These are phyloP conservation scores for Hozukius guyotensis DNA, from an alignment of 2,797 vertebrate species.

Conservation along the genomic window DNA sequence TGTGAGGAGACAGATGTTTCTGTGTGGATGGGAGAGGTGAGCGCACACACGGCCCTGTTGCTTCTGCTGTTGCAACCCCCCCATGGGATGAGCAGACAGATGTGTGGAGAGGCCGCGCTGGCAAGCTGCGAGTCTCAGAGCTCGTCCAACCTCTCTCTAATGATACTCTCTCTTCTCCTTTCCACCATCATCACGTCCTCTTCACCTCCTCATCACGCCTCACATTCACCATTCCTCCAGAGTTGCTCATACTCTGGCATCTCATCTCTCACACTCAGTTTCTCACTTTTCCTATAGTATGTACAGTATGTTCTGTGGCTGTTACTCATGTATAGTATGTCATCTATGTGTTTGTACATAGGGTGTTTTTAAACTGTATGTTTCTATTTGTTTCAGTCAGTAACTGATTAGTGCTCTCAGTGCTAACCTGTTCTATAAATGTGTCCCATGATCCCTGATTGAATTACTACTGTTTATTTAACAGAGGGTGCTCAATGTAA, in stretches of 20 bases:
- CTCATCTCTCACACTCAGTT: background rate
- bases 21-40: slow-evolving; percentile 59
- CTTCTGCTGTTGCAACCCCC: slow-evolving; percentile 27
- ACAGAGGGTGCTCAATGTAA: background rate
- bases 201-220: slow-evolving; percentile 17
- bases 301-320: background rate
- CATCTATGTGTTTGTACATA: background rate
- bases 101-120: slow-evolving; percentile 40
- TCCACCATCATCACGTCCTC: slow-evolving; percentile 24
- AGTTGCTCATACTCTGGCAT: background rate
- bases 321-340: background rate
- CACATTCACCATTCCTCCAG: background rate
- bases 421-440: background rate
- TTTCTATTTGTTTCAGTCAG: background rate
- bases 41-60: slow-evolving; percentile 42
- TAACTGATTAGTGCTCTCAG: background rate
- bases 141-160: slow-evolving; percentile 33
- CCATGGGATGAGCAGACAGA: slow-evolving; percentile 56
- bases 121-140: slow-evolving; percentile 37
- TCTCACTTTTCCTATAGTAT: background rate
- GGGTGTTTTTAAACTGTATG: background rate
- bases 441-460: background rate
- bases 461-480: background rate
- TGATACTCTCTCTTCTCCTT: slow-evolving; percentile 40
- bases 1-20: slow-evolving; percentile 70